Evolutionary conservation across 2,888 invertebrate species (phyloP).

Genomic region (Harpalus rubripes): DNA sequence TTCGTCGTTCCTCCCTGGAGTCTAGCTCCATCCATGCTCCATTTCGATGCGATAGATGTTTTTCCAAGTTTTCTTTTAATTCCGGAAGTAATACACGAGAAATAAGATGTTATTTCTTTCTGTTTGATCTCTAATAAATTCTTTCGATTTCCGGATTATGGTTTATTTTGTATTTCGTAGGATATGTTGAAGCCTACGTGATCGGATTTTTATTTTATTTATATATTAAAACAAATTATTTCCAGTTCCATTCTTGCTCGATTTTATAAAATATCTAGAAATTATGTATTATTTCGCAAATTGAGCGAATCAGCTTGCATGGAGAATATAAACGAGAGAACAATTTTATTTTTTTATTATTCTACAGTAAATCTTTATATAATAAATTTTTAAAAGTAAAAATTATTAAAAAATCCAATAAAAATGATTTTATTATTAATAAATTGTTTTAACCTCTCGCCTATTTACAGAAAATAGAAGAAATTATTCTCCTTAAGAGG

Average conservation of each 20-base stretch:
- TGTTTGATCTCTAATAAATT: constrained; percentile 32
- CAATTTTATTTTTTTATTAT: no score
- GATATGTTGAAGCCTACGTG: constrained; percentile 5
- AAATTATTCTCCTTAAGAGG: no score
- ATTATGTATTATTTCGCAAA: not conserved
- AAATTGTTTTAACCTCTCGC: no score
- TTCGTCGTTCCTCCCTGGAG: constrained; percentile 13
- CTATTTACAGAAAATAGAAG: no score
- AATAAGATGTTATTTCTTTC: constrained; percentile 51
- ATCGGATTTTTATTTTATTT: constrained; percentile 15
- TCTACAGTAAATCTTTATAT: no score
- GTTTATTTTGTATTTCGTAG: constrained; percentile 37
- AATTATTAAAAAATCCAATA: no score
- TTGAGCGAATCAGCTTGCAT: not conserved
- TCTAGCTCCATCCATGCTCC: not conserved
- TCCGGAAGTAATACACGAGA: constrained; percentile 42
- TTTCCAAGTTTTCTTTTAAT: constrained; percentile 52
- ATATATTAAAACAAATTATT: constrained; percentile 22
- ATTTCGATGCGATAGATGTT: constrained; percentile 38
- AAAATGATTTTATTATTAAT: no score
- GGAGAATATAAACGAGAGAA: not conserved
- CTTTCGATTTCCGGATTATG: constrained; percentile 22
- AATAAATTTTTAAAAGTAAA: no score
- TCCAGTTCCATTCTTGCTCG: not conserved
- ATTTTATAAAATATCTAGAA: constrained; percentile 11